Conservation (phyloP, 2,888 invertebrate species). For the Epirrhoe tristata region DNA sequence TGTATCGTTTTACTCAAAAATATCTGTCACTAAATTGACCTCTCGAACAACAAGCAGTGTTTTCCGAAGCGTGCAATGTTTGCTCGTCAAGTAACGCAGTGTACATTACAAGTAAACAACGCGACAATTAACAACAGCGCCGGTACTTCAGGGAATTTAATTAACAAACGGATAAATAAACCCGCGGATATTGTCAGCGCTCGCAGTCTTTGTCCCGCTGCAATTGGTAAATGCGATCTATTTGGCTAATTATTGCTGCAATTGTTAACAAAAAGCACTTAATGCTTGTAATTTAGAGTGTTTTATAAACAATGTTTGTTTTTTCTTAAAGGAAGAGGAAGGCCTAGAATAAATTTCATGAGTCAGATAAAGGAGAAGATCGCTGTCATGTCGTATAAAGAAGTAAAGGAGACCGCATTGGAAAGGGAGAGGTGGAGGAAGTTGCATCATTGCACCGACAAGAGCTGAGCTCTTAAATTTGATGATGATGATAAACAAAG, state of each 20-base stretch:
- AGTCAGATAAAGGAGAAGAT: too few species aligned
- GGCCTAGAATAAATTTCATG: too few species aligned
- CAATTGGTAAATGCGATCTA: background rate
- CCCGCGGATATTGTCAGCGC: constrained; percentile 11
- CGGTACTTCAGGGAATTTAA: constrained; percentile 23
- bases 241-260: constrained; percentile 1
- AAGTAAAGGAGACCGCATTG: too few species aligned
- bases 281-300: background rate
- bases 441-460: too few species aligned
- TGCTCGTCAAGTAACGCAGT: constrained; percentile 25
- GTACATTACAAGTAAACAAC: constrained; percentile 43
- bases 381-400: too few species aligned
- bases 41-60: background rate
- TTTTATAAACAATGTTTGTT: too few species aligned
- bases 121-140: constrained; percentile 36
- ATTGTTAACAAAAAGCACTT: background rate
- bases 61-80: constrained; percentile 13
- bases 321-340: background rate
- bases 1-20: background rate
- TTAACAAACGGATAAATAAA: constrained; percentile 34
- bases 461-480: too few species aligned
- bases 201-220: constrained; percentile 9
- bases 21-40: constrained; percentile 5
- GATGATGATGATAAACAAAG: too few species aligned
- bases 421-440: too few species aligned